Percentiles rank a stretch among this genome's conserved stretches.
phyloP scores from a whole-genome alignment of 2,113 vertebrate species.

The rabbit (Oryctolagus cuniculus) region mOryCun1.1 NC_091433.1:166163001-166163500 shows the following conservation, averaged over 20 bases:
- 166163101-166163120: slow-evolving; percentile 20
- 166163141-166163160: not conserved
- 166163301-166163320: slow-evolving; percentile 5
- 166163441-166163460: not conserved
- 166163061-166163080: not conserved
- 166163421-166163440: not conserved
- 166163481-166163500: not conserved
- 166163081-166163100: slow-evolving; percentile 19
- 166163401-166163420: not conserved
- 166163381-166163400: not conserved
- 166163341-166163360: not conserved
- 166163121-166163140: not conserved
- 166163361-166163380: not conserved
- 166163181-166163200: not conserved
- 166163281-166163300: slow-evolving; percentile 50
- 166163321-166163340: not conserved
- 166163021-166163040: not conserved
- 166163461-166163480: not conserved
- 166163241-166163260: not conserved
- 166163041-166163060: not conserved
- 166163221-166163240: slow-evolving; percentile 42
- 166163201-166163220: not conserved
- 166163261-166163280: slow-evolving; percentile 45
- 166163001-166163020: not conserved
- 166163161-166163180: slow-evolving; percentile 15